phyloP scores from a whole-genome alignment of 2,113 vertebrate species.

The Paracanthobrama guichenoti region DNA sequence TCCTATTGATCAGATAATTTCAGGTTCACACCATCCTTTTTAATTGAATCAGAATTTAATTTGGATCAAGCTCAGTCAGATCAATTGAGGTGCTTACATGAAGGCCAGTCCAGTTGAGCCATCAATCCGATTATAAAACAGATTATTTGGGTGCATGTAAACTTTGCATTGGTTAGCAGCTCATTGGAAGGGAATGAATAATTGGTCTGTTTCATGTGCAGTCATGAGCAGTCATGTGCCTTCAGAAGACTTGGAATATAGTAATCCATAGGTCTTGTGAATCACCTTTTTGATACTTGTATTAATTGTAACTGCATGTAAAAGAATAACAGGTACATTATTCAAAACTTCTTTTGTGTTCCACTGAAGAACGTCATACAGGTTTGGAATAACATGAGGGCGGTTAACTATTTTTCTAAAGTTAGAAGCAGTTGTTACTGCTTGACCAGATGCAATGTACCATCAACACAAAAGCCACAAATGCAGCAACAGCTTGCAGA shows the following conservation, averaged over 20 bases:
- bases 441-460: conserved; percentile 48
- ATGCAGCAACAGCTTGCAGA: conserved; percentile 28
- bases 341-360: conserved; percentile 1
- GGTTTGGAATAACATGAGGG: neutral
- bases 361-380: neutral
- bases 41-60: neutral
- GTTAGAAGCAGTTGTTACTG: conserved; percentile 42
- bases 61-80: neutral
- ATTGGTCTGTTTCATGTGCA: neutral
- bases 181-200: neutral
- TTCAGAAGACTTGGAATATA: neutral
- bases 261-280: neutral
- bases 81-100: too few relatives aligned
- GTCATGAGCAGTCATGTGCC: neutral
- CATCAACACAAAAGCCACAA: conserved; percentile 47
- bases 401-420: conserved; percentile 8
- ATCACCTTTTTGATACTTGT: neutral
- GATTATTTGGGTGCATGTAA: too few relatives aligned
- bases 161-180: neutral
- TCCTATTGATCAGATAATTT: neutral
- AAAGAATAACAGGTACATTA: neutral
- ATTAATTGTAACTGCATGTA: neutral
- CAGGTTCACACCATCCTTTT: neutral
- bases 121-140: neutral
- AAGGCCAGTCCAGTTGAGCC: too few relatives aligned